These are phyloP conservation scores for Alectura lathami DNA, from an alignment of 2,113 vertebrate genomes.

Conservation along the genomic window DNA sequence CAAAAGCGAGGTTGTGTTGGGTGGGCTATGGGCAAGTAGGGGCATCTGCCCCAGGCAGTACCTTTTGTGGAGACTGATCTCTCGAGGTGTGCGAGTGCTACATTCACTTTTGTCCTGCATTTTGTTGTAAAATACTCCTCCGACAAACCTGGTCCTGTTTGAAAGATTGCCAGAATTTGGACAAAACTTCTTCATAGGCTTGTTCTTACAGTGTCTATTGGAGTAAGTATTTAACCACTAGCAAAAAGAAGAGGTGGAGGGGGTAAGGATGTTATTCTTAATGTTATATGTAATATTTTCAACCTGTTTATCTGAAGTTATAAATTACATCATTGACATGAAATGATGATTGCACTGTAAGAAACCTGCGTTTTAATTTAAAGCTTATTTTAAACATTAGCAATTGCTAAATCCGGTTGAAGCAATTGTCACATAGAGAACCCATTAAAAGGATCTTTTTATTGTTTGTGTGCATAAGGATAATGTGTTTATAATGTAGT, in stretches of 20 bases:
- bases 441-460: background rate
- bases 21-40: background rate
- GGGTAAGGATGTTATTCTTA: background rate
- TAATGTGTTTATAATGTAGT: background rate
- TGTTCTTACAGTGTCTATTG: background rate
- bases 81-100: rapidly evolving
- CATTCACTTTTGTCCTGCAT: background rate
- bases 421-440: background rate
- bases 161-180: background rate
- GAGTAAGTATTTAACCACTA: background rate
- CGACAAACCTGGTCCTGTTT: background rate
- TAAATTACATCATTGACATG: background rate
- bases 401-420: background rate
- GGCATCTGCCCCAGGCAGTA: background rate
- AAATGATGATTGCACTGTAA: background rate
- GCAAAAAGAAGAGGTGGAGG: background rate
- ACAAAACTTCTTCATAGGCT: background rate
- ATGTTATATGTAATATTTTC: background rate
- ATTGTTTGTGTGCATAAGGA: background rate
- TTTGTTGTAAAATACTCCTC: rapidly evolving
- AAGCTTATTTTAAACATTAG: background rate
- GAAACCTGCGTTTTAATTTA: background rate
- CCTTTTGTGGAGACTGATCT: rapidly evolving
- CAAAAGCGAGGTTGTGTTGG: background rate
- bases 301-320: background rate